phyloP scores from a whole-genome alignment of 2,888 invertebrate genomes.

The Argyresthia goedartella region DNA sequence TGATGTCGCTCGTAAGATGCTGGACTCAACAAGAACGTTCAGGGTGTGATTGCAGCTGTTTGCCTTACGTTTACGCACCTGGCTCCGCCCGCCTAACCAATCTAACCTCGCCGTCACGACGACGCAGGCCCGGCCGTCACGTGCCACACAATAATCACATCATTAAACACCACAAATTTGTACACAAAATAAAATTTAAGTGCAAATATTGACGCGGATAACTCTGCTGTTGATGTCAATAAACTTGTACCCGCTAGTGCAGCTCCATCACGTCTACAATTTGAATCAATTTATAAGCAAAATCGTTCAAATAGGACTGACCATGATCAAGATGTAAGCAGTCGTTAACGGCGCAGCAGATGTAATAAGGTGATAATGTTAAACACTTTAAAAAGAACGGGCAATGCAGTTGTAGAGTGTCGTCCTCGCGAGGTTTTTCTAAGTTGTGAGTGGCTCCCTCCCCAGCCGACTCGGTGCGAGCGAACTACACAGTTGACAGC shows the following conservation, averaged over 20 bases:
- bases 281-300: no score
- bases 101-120: neutral
- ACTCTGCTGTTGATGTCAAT: neutral
- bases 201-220: neutral
- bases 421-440: neutral
- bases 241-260: neutral
- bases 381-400: no score
- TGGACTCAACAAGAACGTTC: slow-evolving; percentile 13
- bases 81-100: neutral
- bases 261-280: no score
- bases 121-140: neutral
- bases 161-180: neutral
- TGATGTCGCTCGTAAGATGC: slow-evolving; percentile 14
- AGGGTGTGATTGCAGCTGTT: slow-evolving; percentile 18
- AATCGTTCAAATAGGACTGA: no score
- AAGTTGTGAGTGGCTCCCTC: neutral
- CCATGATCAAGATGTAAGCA: no score
- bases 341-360: no score
- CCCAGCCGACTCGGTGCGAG: neutral
- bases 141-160: neutral
- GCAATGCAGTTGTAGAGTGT: no score
- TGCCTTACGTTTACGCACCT: slow-evolving; percentile 12
- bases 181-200: neutral
- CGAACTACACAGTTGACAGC: slow-evolving; percentile 4
- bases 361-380: no score